Conservation (phyloP, 2,888 invertebrate species). For the Spodoptera exigua region DNA sequence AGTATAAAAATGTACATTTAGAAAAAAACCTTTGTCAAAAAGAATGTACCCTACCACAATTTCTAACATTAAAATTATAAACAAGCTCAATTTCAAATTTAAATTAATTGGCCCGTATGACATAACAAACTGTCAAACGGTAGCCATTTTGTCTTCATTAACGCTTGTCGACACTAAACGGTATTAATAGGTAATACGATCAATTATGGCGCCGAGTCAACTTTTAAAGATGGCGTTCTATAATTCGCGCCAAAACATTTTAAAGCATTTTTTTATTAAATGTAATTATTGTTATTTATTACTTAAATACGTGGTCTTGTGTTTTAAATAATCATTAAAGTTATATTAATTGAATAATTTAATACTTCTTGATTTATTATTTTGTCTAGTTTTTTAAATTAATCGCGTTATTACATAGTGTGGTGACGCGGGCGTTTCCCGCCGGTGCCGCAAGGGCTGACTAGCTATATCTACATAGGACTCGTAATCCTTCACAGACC, state of each 20-base stretch:
- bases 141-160: conserved; percentile 50
- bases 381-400: too few species aligned
- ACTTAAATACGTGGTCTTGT: too few species aligned
- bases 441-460: too few species aligned
- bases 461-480: too few species aligned
- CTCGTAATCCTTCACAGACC: too few species aligned
- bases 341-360: too few species aligned
- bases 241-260: conserved; percentile 34
- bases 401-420: too few species aligned
- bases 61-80: conserved; percentile 7
- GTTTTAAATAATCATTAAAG: too few species aligned
- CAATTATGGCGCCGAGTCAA: conserved; percentile 48
- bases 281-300: not conserved
- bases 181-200: conserved; percentile 50
- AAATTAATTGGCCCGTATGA: conserved; percentile 28
- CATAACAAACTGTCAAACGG: conserved; percentile 33
- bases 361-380: too few species aligned
- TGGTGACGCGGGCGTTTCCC: too few species aligned
- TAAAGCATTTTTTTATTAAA: conserved; percentile 3
- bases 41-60: not conserved
- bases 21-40: too few species aligned
- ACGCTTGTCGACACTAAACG: conserved; percentile 41
- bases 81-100: conserved; percentile 23
- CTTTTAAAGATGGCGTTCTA: conserved; percentile 35
- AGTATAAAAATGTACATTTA: too few species aligned